Conservation (phyloP, 2,113 vertebrate species). For the Hypanus sabinus region DNA sequence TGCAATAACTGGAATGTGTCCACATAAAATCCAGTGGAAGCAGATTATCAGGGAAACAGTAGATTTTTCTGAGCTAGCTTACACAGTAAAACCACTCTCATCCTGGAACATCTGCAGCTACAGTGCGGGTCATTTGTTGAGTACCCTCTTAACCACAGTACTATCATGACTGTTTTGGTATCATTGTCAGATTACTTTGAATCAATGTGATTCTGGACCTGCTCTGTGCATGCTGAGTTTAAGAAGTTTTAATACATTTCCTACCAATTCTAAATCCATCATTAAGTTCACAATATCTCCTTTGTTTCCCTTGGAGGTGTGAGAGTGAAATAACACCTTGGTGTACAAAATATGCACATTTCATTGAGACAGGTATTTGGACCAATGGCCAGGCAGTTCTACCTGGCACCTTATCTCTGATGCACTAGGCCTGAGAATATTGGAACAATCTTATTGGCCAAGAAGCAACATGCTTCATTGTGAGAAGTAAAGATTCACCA, state of each 20-base stretch:
- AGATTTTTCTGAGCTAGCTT: background rate
- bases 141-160: no score
- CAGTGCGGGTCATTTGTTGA: background rate
- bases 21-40: background rate
- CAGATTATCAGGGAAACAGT: background rate
- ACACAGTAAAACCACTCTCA: background rate
- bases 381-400: background rate
- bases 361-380: background rate
- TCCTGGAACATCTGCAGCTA: no score
- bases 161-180: background rate
- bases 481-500: background rate
- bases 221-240: background rate
- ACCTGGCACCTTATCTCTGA: background rate
- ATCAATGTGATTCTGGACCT: background rate
- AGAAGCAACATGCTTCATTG: background rate
- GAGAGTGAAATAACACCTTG: background rate
- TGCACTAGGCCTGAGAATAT: background rate
- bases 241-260: background rate
- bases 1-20: background rate
- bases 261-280: background rate
- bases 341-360: no score
- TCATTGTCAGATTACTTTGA: background rate
- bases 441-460: background rate
- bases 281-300: background rate
- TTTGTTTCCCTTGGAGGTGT: background rate